phyloP scores from a whole-genome alignment of 37 sponge, comb jelly and placozoan species.

The Spongia lamella region DNA sequence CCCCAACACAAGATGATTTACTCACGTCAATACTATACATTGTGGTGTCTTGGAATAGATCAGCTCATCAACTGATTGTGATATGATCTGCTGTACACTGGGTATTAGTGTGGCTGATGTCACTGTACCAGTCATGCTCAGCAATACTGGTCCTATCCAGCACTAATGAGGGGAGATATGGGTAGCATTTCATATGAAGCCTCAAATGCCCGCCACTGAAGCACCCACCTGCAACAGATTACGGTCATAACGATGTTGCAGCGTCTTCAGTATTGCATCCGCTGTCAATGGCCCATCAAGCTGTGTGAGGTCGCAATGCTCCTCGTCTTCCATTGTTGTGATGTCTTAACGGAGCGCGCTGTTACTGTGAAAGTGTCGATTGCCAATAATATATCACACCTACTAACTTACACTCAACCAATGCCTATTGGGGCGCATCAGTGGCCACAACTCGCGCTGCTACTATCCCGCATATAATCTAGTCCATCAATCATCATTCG shows the following conservation, averaged over 20 bases:
- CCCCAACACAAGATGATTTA: not conserved
- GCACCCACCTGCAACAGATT: constrained; percentile 42
- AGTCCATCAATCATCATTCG: too few relatives aligned
- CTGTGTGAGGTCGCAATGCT: constrained; percentile 45
- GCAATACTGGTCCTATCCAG: constrained; percentile 73
- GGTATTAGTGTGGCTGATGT: not conserved
- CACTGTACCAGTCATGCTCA: constrained; percentile 33
- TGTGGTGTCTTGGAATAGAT: constrained; percentile 16
- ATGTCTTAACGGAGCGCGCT: not conserved
- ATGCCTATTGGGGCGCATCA: too few relatives aligned
- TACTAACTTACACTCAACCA: too few relatives aligned
- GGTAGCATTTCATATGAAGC: constrained; percentile 3
- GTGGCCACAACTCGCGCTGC: too few relatives aligned
- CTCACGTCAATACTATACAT: constrained; percentile 60
- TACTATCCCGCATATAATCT: too few relatives aligned
- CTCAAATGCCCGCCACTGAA: not conserved
- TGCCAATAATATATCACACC: too few relatives aligned
- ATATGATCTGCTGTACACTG: constrained; percentile 14
- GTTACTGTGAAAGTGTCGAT: not conserved
- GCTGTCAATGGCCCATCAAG: constrained; percentile 75
- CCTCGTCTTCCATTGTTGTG: constrained; percentile 14
- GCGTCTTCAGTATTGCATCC: constrained; percentile 73
- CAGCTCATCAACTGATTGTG: constrained; percentile 17
- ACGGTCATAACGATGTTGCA: constrained; percentile 69
- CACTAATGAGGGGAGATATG: constrained; percentile 41